phyloP scores from a whole-genome alignment of 2,888 invertebrate genomes.

The Pammene fasciana region DNA sequence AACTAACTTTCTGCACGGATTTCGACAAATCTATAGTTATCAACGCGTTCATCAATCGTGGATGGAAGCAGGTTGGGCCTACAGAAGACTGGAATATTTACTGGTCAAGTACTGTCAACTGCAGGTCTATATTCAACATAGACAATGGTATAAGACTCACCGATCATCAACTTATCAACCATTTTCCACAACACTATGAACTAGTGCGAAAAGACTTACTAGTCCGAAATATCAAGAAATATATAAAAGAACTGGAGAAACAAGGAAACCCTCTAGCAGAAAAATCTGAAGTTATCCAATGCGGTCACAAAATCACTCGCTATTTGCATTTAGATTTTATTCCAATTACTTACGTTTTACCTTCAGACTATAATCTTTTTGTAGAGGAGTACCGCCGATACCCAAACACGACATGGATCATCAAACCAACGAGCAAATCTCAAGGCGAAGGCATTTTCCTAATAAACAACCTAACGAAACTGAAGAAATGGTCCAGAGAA shows the following conservation, averaged over 20 bases:
- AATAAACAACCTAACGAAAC: slow-evolving; percentile 89
- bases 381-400: slow-evolving; percentile 94
- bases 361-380: slow-evolving; percentile 95
- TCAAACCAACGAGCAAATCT: slow-evolving; percentile 95
- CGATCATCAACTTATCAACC: slow-evolving; percentile 94
- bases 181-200: slow-evolving; percentile 95
- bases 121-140: slow-evolving; percentile 91
- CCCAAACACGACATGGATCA: slow-evolving; percentile 95
- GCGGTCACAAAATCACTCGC: slow-evolving; percentile 85
- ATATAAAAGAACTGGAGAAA: slow-evolving; percentile 92
- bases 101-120: slow-evolving; percentile 93
- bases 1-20: slow-evolving; percentile 87
- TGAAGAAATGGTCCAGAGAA: slow-evolving; percentile 91
- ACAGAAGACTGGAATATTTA: slow-evolving; percentile 96
- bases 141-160: slow-evolving; percentile 93
- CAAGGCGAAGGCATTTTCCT: slow-evolving; percentile 93
- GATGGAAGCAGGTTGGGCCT: slow-evolving; percentile 91
- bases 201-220: slow-evolving; percentile 94
- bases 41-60: slow-evolving; percentile 93
- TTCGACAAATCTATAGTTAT: slow-evolving; percentile 93
- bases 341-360: slow-evolving; percentile 94
- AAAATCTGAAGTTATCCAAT: slow-evolving; percentile 67
- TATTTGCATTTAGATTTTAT: slow-evolving; percentile 92
- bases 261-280: slow-evolving; percentile 91
- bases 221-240: slow-evolving; percentile 94